Base-by-base conservation (phyloP, 2,797 vertebrate species). In the Morelia viridis region DNA sequence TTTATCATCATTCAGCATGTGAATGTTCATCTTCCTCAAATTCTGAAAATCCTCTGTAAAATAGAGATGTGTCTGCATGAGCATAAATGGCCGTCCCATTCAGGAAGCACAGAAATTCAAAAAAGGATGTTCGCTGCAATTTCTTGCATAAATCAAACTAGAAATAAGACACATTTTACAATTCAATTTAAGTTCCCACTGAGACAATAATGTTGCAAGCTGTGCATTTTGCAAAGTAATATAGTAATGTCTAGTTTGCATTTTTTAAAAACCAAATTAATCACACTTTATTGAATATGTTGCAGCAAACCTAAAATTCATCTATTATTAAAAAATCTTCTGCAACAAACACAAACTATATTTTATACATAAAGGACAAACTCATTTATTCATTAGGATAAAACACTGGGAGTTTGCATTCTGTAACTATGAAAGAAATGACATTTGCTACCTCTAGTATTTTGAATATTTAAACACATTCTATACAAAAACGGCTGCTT, bases 221-320 rank as follows among this genome's bases (percentile, higher is more conserved):
- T 98, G 98, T 98, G 98, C 98, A 97, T 98, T 98, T 98, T 97
- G 95, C 97, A 97, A 97, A 97, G 97, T 98, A 98, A 98, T 98
- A 97, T 97, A 98, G 98, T 98, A 97, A 98, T 98, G 98, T 98
- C 98, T 98, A 98, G 97, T 98, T 98, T 98, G 97, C 98, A 98
- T 98, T 98, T 98, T 97, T 98, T 97, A 98, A 98, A 98, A 98
- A 98, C 97, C 97, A 97, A 97, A 98, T 98, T 98, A 98, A 98
- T 98, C 98, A 98, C 97, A 98, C 97, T 98, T 98, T 98, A 98
- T 98, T 98, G 97, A 98, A 97, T 98, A 97, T 90, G 92, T 97
- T 98, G 96, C 96, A 97, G 95, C 96, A 98, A 98, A 98, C 96
- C 97, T 97, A 97, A 97, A 98, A 98, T 98, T 98, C 97, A 98